Evolutionary conservation across 2,797 vertebrate species (phyloP).

Genomic region (Simalia tracyae): DNA sequence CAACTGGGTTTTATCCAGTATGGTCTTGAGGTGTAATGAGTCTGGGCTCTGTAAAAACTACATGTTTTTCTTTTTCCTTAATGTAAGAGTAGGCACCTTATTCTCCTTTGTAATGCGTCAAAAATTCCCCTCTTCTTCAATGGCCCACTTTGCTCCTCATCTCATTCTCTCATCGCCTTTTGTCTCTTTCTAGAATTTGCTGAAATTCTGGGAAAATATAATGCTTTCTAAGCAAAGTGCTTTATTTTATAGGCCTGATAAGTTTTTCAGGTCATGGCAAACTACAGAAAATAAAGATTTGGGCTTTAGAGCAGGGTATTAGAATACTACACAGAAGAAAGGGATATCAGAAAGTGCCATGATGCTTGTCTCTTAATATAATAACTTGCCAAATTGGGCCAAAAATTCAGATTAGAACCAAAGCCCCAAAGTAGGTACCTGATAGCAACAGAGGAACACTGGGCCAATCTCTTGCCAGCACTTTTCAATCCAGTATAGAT

Average conservation of each 20-base stretch:
- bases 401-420: rapidly evolving
- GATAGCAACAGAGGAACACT: conserved; percentile 88
- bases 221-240: neutral
- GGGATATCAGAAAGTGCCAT: neutral
- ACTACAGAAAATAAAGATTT: neutral
- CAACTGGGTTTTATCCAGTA: neutral
- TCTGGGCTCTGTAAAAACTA: neutral
- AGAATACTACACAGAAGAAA: neutral
- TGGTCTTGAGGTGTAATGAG: neutral
- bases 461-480: conserved; percentile 88
- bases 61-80: neutral
- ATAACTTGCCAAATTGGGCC: neutral
- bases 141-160: neutral
- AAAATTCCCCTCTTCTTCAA: neutral
- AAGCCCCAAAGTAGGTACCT: conserved; percentile 75
- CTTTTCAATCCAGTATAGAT: conserved; percentile 97
- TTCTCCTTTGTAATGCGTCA: neutral
- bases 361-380: neutral
- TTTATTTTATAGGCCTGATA: neutral
- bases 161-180: neutral
- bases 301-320: neutral
- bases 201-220: neutral
- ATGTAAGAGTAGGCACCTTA: neutral
- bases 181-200: neutral
- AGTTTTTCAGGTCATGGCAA: neutral